phyloP scores from a whole-genome alignment of 2,797 vertebrate genomes.

The Rhabdomys pumilio region DNA sequence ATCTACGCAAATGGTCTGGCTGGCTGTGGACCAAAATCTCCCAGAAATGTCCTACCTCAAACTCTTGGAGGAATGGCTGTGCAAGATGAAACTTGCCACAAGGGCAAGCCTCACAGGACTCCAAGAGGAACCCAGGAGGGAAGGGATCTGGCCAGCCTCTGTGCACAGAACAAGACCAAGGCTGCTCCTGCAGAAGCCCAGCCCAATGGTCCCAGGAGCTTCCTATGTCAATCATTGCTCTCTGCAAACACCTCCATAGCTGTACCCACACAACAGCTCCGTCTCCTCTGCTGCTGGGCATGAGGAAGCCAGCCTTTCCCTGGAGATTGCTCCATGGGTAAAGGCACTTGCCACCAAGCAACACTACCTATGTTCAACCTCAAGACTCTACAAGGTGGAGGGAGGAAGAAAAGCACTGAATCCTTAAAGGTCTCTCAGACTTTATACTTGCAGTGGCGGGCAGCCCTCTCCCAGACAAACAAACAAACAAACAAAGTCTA shows the following conservation, averaged over 20 bases:
- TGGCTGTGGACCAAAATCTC: not conserved
- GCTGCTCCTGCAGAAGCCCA: not conserved
- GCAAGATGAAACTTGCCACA: not conserved
- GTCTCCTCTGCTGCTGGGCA: not conserved
- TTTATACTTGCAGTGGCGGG: not conserved
- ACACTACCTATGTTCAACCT: not conserved
- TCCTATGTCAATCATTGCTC: not conserved
- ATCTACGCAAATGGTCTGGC: not conserved
- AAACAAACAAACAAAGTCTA: not conserved
- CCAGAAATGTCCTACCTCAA: not conserved
- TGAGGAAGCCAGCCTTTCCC: not conserved
- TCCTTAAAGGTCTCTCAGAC: not conserved
- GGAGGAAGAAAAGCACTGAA: not conserved
- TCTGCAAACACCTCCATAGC: not conserved
- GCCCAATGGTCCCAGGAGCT: not conserved
- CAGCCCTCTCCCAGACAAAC: not conserved
- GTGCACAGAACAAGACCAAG: slow-evolving; percentile 22
- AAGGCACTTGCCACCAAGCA: not conserved
- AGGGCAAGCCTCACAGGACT: not conserved
- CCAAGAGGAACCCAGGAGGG: not conserved
- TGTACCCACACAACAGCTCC: not conserved
- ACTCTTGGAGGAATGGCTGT: not conserved
- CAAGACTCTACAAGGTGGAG: not conserved
- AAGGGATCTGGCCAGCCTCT: not conserved
- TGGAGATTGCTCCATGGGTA: not conserved